Evolutionary conservation across 1,140 invertebrate genomes (phyloP), one percentile per base, ranked within the genome.

Genomic region (Geopemphigus sp.): DNA sequence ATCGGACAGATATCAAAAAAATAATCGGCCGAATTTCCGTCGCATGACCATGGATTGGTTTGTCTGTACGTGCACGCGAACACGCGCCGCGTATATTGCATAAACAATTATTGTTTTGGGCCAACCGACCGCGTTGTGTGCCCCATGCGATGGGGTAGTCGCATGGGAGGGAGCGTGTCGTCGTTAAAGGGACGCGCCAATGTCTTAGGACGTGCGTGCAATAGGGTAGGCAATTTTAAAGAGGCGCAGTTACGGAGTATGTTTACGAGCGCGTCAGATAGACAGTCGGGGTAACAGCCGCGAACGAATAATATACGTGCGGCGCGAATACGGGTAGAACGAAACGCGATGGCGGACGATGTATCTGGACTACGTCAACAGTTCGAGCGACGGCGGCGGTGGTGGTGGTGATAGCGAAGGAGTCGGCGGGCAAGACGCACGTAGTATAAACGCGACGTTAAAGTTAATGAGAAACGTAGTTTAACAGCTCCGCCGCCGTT

Each of bases 301-400:
- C n/a, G n/a, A n/a, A n/a, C n/a, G n/a, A n/a, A n/a, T n/a, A n/a
- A n/a, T n/a, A n/a, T n/a, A n/a, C n/a, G n/a, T n/a, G n/a, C n/a
- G n/a, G n/a, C n/a, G n/a, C n/a, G n/a, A n/a, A n/a, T n/a, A 29
- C 15, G 17, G 17, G 26, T 11, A 29, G 19, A 57, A 4, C 26
- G 54, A 19, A 47, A 12, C 4, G 19, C n/a, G 5, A 17, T 12
- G 54, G 29, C 5, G 24, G 53, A n/a, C 50, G 22, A 57, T 74
- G 72, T 74, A 74, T 74, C 72, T 74, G 72, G 72, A 57, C 72
- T 74, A 56, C 53, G 72, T 74, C 72, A 74, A 57, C 72, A 39
- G 72, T 57, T 54, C 50, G 54, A 72, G 32, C 68, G 12, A 50
- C 45, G 15, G 19, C 54, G 5, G 2, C 19, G 19, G 4, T n/a